phyloP scores from a whole-genome alignment of 2,113 vertebrate genomes.

The Heterocephalus glaber region DNA sequence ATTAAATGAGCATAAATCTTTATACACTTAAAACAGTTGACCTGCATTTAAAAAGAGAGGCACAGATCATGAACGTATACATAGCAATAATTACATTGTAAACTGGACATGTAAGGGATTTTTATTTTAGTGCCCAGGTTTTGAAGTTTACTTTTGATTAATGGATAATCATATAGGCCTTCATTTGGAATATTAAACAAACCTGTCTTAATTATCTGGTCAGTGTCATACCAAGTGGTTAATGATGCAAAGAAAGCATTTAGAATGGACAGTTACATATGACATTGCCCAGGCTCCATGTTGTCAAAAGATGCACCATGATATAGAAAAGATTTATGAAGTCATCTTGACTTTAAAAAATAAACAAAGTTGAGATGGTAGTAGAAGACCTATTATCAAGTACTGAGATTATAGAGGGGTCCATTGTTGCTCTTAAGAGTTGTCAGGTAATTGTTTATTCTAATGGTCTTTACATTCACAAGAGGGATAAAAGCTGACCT shows the following conservation, averaged over 20 bases:
- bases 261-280: constrained; percentile 51
- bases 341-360: constrained; percentile 67
- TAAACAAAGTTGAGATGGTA: constrained; percentile 58
- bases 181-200: constrained; percentile 80
- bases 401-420: constrained; percentile 49
- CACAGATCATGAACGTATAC: constrained; percentile 70
- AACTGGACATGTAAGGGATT: constrained; percentile 59
- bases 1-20: constrained; percentile 79
- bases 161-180: constrained; percentile 75
- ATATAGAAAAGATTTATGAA: constrained; percentile 66
- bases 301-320: constrained; percentile 69
- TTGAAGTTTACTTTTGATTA: constrained; percentile 79
- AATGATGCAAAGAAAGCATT: constrained; percentile 76
- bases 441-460: constrained; percentile 75
- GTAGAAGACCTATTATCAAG: constrained; percentile 63
- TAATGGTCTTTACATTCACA: constrained; percentile 63
- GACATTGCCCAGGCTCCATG: constrained; percentile 66
- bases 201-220: constrained; percentile 78
- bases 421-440: constrained; percentile 69
- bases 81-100: constrained; percentile 76
- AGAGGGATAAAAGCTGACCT: constrained; percentile 66
- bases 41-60: constrained; percentile 71
- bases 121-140: constrained; percentile 59
- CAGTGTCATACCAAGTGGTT: constrained; percentile 82
- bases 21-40: constrained; percentile 76